These are phyloP conservation scores for Bombyx mori DNA, from an alignment of 1,140 invertebrate species.

Conservation along the genomic window DNA sequence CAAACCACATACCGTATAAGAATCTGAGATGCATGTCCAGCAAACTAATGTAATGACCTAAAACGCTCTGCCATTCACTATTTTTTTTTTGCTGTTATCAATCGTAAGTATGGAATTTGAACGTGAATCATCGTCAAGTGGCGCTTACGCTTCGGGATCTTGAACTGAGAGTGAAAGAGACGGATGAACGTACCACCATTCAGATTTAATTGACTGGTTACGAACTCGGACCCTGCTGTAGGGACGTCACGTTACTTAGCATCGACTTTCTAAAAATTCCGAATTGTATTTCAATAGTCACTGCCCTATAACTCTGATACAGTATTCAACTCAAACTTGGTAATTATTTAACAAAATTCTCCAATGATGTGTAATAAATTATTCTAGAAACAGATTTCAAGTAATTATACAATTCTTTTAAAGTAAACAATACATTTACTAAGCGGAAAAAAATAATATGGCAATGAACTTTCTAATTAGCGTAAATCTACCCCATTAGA, in stretches of 20 bases:
- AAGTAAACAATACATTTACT: no score
- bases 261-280: conserved; percentile 64
- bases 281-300: conserved; percentile 12
- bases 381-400: no score
- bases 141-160: conserved; percentile 52
- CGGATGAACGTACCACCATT: conserved; percentile 54
- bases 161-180: conserved; percentile 55
- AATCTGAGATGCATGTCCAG: conserved; percentile 23
- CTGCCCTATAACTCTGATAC: conserved; percentile 9
- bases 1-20: conserved; percentile 22
- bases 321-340: no score
- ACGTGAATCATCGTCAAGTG: conserved; percentile 67
- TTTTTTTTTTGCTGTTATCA: conserved; percentile 52
- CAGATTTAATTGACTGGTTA: conserved; percentile 68
- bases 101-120: conserved; percentile 64
- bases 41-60: conserved; percentile 44
- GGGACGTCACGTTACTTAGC: conserved; percentile 60
- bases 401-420: no score
- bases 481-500: no score
- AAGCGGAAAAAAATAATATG: no score
- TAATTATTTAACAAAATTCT: no score
- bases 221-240: conserved; percentile 60
- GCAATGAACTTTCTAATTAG: no score
- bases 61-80: conserved; percentile 54
- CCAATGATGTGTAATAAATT: no score